Evolutionary conservation across 1,140 invertebrate species (phyloP), one percentile per base, ranked within the genome.

Genomic region (Diabrotica virgifera): DNA sequence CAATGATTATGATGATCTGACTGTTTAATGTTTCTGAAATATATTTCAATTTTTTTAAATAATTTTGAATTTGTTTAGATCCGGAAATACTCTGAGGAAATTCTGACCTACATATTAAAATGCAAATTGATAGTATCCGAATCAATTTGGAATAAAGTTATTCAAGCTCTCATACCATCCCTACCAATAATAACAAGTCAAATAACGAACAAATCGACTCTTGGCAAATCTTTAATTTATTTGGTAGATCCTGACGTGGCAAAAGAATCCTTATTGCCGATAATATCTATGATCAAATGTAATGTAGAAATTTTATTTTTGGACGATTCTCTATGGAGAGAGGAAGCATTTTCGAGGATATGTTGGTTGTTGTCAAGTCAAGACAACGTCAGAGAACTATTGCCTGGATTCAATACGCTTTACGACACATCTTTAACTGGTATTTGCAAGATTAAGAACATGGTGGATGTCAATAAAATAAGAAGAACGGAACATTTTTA

Each of bases 61-160:
- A 24, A 4, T 24, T 24, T 24, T 24, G 24, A 24, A 24, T 24
- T 55, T n/a, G 12, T 5, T 36, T 11, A 59, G 58, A 51, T 59
- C 11, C 37, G 50, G 35, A 46, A 72, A n/a, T 79, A 81, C 64
- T 80, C 86, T 3, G 81, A 83, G 71, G 83, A 87, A 52, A 86
- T 88, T 57, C 72, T 89, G 65, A 66, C 86, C 35, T 84, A 85
- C 70, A 74, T 88, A 13, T 72, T 89, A 14, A 87, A 87, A 66
- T 84, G 85, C 8, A 82, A 85, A 70, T 63, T 85, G 59, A 78
- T 87, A 40, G 80, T 89, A 46, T 81, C 82, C 8, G 83, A 87
- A 53, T 71, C 74, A 12, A 81, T 83, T 52, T 89, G 87, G 87
- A 78, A 80, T 67, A 79, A 79, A 51, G 76, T 85, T 54, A 70